A percentile compares a stretch with the other conserved stretches of the same genome.
Conservation (phyloP, 2,797 vertebrate species). For the Melanotaenia parkinsoni region DNA sequence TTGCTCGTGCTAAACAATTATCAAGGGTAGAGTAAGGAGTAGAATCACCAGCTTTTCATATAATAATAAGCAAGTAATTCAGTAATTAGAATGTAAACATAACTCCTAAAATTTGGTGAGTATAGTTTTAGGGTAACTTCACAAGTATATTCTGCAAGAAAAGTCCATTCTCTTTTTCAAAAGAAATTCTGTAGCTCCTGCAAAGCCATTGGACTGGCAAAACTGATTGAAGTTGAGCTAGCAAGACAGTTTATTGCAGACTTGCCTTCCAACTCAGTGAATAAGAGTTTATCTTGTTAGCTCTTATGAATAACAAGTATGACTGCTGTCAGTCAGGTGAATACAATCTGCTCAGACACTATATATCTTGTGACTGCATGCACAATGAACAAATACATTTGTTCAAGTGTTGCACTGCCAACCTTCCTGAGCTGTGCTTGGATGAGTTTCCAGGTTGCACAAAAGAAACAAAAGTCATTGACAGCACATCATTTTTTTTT, state of each 20-base stretch:
- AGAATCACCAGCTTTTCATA: not conserved
- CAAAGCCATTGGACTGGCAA: not conserved
- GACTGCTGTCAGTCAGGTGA: conserved; percentile 19
- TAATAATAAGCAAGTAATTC: not conserved
- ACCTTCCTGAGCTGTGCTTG: not conserved
- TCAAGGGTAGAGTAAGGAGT: not conserved
- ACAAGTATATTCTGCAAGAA: not conserved
- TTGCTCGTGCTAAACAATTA: not conserved
- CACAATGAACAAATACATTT: not conserved
- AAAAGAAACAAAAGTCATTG: not conserved
- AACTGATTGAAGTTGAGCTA: not conserved
- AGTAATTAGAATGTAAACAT: not conserved
- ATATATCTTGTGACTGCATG: not conserved
- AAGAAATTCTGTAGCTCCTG: not conserved
- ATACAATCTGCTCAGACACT: conserved; percentile 4
- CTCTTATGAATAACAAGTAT: conserved; percentile 8
- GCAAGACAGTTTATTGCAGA: not conserved
- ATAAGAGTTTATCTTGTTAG: conserved; percentile 13
- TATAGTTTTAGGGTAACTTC: not conserved
- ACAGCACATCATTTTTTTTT: not conserved
- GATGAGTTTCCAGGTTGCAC: conserved; percentile 5
- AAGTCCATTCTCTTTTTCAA: not conserved
- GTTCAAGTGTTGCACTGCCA: not conserved
- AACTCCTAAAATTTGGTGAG: not conserved
- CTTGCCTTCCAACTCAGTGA: not conserved